Evolutionary conservation across 2,113 vertebrate species (phyloP).

Genomic region (Epinephelus cyanopodus): DNA sequence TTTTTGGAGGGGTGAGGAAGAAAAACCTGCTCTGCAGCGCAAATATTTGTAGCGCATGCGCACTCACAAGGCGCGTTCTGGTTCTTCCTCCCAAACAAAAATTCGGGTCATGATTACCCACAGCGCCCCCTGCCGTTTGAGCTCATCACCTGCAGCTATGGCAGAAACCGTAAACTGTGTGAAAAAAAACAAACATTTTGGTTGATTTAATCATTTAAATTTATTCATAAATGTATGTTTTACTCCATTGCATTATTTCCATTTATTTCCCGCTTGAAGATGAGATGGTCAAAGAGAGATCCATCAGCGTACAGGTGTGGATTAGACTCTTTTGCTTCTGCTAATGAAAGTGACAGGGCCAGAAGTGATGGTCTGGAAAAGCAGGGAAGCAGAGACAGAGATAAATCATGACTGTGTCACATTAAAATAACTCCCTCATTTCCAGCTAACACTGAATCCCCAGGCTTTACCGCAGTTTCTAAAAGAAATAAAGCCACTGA

Average conservation of each 20-base stretch:
- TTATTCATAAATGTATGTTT: conserved; percentile 2
- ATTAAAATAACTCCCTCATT: too few relatives aligned
- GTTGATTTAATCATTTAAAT: not conserved
- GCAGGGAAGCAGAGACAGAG: not conserved
- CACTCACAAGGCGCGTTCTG: conserved; percentile 16
- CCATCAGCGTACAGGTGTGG: not conserved
- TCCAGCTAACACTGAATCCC: too few relatives aligned
- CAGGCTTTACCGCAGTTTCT: not conserved
- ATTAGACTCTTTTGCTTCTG: conserved; percentile 84
- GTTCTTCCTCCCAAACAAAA: not conserved
- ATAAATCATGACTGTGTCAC: not conserved
- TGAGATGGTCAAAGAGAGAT: not conserved
- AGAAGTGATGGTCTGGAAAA: conserved; percentile 82
- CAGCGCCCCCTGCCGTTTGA: conserved; percentile 23
- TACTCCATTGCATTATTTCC: not conserved
- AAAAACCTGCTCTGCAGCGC: conserved; percentile 17
- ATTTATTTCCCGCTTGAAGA: not conserved
- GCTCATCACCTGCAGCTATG: not conserved
- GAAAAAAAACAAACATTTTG: not conserved
- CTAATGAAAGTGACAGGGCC: conserved; percentile 83
- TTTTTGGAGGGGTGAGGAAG: not conserved
- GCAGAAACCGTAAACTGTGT: too few relatives aligned
- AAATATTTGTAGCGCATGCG: conserved; percentile 48
- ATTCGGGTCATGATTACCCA: not conserved
- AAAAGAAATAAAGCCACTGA: conserved; percentile 60